These are phyloP conservation scores for Microctenopoma stevenorrisi DNA, from an alignment of 2,797 vertebrate species.

Conservation along the genomic window DNA sequence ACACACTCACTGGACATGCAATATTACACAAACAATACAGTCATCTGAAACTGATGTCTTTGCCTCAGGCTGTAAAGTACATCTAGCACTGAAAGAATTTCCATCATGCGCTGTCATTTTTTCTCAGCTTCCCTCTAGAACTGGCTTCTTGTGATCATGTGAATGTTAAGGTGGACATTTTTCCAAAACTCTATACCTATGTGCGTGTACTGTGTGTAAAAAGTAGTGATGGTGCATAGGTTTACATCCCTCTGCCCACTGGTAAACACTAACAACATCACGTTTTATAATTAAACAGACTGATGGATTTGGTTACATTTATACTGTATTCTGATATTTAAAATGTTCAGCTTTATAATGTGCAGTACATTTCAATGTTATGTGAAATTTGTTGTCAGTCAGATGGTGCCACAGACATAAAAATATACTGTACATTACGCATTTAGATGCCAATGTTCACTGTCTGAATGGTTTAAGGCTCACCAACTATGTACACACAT, in stretches of 20 bases:
- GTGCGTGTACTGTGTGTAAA: no score
- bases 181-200: neutral
- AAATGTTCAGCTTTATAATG: neutral
- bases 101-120: slow-evolving; percentile 20
- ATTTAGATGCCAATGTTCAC: slow-evolving; percentile 1
- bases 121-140: neutral
- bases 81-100: slow-evolving; percentile 20
- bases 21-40: slow-evolving; percentile 64
- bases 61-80: slow-evolving; percentile 21
- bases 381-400: neutral
- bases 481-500: neutral
- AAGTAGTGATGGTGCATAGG: neutral
- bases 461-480: slow-evolving; percentile 1
- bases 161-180: neutral
- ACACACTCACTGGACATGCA: slow-evolving; percentile 48
- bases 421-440: neutral
- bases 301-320: slow-evolving; percentile 13
- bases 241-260: slow-evolving; percentile 14
- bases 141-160: neutral
- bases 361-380: slow-evolving; percentile 5
- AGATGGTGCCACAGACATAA: slow-evolving; percentile 7
- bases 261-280: slow-evolving; percentile 3
- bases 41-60: slow-evolving; percentile 67
- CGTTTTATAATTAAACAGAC: slow-evolving; percentile 6
- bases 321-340: neutral